Conservation (phyloP, 2,888 invertebrate species). For the Caenorhabditis becei region DNA sequence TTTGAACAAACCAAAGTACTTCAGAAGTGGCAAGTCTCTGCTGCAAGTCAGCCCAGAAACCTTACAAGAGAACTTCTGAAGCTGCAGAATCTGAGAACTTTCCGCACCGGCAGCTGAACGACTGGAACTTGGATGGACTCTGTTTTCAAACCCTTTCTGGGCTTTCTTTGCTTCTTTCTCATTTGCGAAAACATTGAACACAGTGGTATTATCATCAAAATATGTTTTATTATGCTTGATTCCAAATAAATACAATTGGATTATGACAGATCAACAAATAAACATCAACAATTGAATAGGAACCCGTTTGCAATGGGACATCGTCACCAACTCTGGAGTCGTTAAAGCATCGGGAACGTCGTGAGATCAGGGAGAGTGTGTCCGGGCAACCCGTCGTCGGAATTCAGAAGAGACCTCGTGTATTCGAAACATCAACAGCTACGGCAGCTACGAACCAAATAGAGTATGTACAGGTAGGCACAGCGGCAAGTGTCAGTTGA, state of each 20-base stretch:
- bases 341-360: conserved; percentile 7
- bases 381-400: conserved; percentile 31
- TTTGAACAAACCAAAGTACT: too few species aligned
- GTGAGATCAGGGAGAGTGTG: conserved; percentile 22
- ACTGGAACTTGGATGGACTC: too few species aligned
- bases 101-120: too few species aligned
- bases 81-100: too few species aligned
- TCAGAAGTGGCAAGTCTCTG: too few species aligned
- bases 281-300: background rate
- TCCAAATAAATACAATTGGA: conserved; percentile 37
- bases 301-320: conserved; percentile 23
- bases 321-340: conserved; percentile 15
- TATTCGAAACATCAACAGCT: conserved; percentile 14
- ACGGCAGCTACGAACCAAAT: conserved; percentile 41
- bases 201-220: conserved; percentile 22
- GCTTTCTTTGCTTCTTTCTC: background rate
- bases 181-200: background rate
- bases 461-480: conserved; percentile 21
- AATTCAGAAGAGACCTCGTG: conserved; percentile 35
- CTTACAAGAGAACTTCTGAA: too few species aligned
- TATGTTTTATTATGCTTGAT: conserved; percentile 30
- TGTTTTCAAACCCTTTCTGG: too few species aligned
- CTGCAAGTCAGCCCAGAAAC: too few species aligned
- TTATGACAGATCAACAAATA: conserved; percentile 19
- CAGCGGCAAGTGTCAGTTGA: conserved; percentile 4